Conservation (phyloP, 1,140 invertebrate genomes). For the Galendromus occidentalis region DNA sequence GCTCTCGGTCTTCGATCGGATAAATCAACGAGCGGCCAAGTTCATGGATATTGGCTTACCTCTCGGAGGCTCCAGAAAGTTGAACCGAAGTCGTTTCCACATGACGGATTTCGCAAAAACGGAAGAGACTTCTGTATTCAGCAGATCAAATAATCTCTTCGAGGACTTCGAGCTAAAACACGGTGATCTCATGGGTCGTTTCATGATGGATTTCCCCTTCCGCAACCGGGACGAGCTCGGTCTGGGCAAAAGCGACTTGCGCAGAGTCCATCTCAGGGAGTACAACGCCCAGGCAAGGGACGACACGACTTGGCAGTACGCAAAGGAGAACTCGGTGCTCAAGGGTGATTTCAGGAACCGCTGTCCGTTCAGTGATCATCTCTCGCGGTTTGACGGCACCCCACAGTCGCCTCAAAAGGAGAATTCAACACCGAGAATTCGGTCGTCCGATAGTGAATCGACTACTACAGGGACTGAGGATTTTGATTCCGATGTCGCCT, state of each 20-base stretch:
- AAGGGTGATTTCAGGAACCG: neutral
- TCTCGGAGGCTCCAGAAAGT: neutral
- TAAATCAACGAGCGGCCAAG: constrained; percentile 1
- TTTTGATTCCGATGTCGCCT: neutral
- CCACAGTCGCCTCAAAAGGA: neutral
- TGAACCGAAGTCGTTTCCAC: neutral
- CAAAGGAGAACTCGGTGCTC: neutral
- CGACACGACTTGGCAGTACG: constrained; percentile 1
- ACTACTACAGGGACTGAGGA: neutral
- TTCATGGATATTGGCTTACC: neutral
- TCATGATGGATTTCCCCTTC: constrained; percentile 5
- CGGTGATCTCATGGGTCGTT: constrained; percentile 1
- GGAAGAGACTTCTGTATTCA: neutral
- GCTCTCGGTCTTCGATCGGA: neutral
- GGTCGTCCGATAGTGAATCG: neutral
- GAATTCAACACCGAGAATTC: too few relatives aligned
- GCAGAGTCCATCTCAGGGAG: neutral
- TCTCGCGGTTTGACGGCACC: neutral
- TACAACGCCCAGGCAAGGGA: neutral
- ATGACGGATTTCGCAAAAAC: neutral
- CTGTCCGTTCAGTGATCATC: neutral
- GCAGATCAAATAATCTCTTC: neutral
- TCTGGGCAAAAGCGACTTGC: neutral
- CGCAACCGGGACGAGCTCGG: neutral
- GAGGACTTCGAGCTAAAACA: neutral